A percentile compares a stretch with the other conserved stretches of the same genome.
phyloP scores from a whole-genome alignment of 1,140 invertebrate species.

The Spodoptera frugiperda region DNA sequence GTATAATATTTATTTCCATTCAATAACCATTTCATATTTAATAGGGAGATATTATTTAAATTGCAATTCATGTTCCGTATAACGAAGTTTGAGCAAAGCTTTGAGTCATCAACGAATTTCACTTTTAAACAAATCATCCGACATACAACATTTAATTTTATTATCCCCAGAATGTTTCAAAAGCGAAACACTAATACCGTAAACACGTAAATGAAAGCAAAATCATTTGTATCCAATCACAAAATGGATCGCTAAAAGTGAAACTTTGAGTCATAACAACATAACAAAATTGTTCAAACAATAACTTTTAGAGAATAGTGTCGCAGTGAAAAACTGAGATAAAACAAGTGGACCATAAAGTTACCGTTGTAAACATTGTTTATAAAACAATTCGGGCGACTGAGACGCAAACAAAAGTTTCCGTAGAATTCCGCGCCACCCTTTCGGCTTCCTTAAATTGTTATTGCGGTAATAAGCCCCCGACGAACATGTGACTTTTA shows the following conservation, averaged over 20 bases:
- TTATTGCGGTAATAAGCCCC: slow-evolving; percentile 80
- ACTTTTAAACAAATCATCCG: slow-evolving; percentile 57
- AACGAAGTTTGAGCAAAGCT: slow-evolving; percentile 39
- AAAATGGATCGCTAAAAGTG: slow-evolving; percentile 62
- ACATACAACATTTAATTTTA: slow-evolving; percentile 52
- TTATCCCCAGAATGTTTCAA: slow-evolving; percentile 57
- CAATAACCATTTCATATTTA: not conserved
- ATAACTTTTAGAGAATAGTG: slow-evolving; percentile 67
- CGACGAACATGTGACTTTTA: slow-evolving; percentile 81
- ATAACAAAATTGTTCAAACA: slow-evolving; percentile 71
- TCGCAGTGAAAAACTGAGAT: slow-evolving; percentile 64
- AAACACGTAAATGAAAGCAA: slow-evolving; percentile 65
- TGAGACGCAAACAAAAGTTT: slow-evolving; percentile 78
- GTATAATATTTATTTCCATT: slow-evolving; percentile 16
- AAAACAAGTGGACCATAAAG: slow-evolving; percentile 81
- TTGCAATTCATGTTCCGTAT: slow-evolving; percentile 21
- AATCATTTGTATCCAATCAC: slow-evolving; percentile 63
- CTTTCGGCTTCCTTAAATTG: slow-evolving; percentile 83
- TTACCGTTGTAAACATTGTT: slow-evolving; percentile 82
- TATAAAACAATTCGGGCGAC: slow-evolving; percentile 81
- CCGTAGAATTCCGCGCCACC: slow-evolving; percentile 73
- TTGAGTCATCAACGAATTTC: slow-evolving; percentile 63
- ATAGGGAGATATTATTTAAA: not conserved
- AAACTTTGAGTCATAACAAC: slow-evolving; percentile 69
- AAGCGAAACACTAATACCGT: slow-evolving; percentile 59